Evolutionary conservation across 2,797 vertebrate genomes (phyloP).

Genomic region (Malacoraja senta): DNA sequence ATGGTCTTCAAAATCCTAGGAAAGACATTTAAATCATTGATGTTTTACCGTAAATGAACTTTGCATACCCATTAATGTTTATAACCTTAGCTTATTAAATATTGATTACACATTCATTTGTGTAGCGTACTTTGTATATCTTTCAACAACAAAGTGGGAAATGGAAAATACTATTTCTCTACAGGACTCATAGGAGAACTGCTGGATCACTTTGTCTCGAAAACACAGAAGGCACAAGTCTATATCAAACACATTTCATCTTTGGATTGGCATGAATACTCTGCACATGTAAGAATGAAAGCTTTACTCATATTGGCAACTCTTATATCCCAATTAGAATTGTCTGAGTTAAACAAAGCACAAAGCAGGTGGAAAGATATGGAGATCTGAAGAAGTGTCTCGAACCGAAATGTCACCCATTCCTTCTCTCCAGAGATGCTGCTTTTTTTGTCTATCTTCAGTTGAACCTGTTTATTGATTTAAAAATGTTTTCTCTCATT

Average conservation of each 20-base stretch:
- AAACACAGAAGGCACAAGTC: background rate
- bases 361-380: background rate
- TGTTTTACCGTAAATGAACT: background rate
- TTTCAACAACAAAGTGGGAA: background rate
- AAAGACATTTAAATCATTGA: background rate
- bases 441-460: background rate
- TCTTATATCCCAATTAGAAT: background rate
- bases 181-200: background rate
- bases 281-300: background rate
- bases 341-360: background rate
- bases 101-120: background rate
- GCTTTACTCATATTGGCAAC: background rate
- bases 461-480: background rate
- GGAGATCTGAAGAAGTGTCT: no score
- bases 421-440: no score
- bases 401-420: no score
- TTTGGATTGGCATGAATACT: background rate
- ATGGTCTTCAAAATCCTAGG: background rate
- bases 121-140: background rate
- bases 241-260: background rate
- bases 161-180: background rate
- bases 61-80: background rate
- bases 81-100: constrained; percentile 1
- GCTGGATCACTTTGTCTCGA: background rate
- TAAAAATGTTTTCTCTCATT: background rate